These are phyloP conservation scores for Synergus gifuensis DNA, from an alignment of 2,888 invertebrate genomes.

Conservation along the genomic window DNA sequence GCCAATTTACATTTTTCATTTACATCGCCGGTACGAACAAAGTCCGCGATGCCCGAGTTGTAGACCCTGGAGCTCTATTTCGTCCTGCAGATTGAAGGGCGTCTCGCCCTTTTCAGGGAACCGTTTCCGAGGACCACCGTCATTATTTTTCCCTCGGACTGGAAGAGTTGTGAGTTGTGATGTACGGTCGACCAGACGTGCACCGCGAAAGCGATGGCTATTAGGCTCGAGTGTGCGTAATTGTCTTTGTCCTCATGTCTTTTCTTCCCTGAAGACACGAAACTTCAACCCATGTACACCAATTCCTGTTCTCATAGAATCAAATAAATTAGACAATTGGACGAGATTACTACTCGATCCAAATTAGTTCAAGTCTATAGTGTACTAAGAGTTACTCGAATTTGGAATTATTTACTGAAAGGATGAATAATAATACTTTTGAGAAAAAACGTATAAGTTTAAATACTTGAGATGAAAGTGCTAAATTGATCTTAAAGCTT, in stretches of 20 bases:
- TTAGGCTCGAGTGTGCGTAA: conserved; percentile 40
- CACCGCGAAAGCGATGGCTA: conserved; percentile 42
- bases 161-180: conserved; percentile 36
- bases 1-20: conserved; percentile 76
- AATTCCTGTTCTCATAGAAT: neutral
- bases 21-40: conserved; percentile 58
- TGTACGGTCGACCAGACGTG: conserved; percentile 26
- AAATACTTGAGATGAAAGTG: neutral
- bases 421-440: no score
- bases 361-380: neutral
- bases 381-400: no score
- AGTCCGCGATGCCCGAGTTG: conserved; percentile 46
- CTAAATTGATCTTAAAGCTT: neutral
- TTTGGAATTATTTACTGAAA: no score
- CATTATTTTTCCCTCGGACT: conserved; percentile 49
- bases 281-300: neutral
- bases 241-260: conserved; percentile 39
- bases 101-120: conserved; percentile 55
- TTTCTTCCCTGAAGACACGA: neutral
- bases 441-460: no score
- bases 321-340: neutral
- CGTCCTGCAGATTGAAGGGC: conserved; percentile 55
- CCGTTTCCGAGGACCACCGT: conserved; percentile 50
- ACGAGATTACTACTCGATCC: neutral
- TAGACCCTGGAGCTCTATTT: conserved; percentile 40